Conservation (phyloP, 2,113 vertebrate genomes). For the Ivindomyrus marchei region DNA sequence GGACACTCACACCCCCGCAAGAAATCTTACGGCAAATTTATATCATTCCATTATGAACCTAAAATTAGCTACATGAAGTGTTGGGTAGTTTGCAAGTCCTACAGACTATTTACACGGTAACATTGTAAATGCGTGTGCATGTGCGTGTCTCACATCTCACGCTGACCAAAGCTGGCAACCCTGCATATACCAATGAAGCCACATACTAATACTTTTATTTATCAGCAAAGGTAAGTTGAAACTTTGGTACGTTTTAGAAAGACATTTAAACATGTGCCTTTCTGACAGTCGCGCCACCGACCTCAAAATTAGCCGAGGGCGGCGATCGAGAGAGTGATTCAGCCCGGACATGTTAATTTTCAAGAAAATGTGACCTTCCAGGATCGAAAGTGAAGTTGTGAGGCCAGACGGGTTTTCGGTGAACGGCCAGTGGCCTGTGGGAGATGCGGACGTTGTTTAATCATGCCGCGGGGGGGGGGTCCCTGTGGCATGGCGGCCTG, state of each 20-base stretch:
- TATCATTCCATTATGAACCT: background rate
- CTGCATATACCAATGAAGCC: background rate
- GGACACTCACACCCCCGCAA: background rate
- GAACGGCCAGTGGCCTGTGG: background rate
- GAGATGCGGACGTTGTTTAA: background rate
- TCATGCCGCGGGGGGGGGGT: background rate
- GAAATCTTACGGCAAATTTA: background rate
- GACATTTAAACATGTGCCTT: background rate
- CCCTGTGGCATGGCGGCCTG: background rate
- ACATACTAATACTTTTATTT: background rate
- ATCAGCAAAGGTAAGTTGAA: background rate
- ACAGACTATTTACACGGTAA: background rate
- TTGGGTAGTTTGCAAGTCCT: background rate
- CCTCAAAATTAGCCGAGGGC: background rate
- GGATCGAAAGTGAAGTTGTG: background rate
- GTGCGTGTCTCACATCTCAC: too few species aligned
- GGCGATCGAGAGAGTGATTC: background rate
- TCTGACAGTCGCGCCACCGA: background rate
- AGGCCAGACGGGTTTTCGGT: background rate
- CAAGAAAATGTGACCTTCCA: background rate
- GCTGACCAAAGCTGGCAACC: background rate
- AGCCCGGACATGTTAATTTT: background rate
- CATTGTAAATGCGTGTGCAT: too few species aligned
- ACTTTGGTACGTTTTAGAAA: background rate
- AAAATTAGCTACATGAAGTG: background rate